phyloP scores from a whole-genome alignment of 2,888 invertebrate species.

The Blastobasis lacticolella region DNA sequence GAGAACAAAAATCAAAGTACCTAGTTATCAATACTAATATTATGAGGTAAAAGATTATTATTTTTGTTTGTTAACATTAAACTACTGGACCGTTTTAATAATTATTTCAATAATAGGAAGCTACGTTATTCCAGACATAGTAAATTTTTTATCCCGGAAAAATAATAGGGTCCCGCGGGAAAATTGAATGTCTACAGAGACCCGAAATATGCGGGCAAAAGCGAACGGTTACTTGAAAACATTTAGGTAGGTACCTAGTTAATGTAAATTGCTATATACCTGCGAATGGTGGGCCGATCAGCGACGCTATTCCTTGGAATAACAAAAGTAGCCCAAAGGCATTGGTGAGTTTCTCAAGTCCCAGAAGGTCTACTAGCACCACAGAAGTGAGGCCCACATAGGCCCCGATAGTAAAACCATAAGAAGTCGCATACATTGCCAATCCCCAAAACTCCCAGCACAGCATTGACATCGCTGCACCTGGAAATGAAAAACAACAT shows the following conservation, averaged over 20 bases:
- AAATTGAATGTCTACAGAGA: no score
- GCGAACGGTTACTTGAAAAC: not conserved
- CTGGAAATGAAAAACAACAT: conserved; percentile 51
- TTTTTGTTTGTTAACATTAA: no score
- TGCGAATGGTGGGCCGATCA: conserved; percentile 93
- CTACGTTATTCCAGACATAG: no score
- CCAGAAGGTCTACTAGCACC: conserved; percentile 93
- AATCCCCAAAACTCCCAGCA: conserved; percentile 83
- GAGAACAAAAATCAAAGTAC: no score
- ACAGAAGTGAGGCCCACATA: conserved; percentile 98
- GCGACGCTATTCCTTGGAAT: conserved; percentile 95
- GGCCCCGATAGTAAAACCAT: conserved; percentile 94
- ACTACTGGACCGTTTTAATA: no score
- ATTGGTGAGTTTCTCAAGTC: conserved; percentile 94
- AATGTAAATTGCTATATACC: conserved; percentile 71
- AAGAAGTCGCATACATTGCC: conserved; percentile 84
- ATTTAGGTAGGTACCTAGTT: not conserved
- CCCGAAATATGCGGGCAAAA: no score
- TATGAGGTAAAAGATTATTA: no score
- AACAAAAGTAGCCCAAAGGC: conserved; percentile 94
- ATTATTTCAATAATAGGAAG: no score
- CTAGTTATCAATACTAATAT: no score
- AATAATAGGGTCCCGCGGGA: no score
- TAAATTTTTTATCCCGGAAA: no score
- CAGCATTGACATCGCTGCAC: conserved; percentile 85